phyloP scores from a whole-genome alignment of 2,888 invertebrate species.

The Drepanosiphum platanoidis region DNA sequence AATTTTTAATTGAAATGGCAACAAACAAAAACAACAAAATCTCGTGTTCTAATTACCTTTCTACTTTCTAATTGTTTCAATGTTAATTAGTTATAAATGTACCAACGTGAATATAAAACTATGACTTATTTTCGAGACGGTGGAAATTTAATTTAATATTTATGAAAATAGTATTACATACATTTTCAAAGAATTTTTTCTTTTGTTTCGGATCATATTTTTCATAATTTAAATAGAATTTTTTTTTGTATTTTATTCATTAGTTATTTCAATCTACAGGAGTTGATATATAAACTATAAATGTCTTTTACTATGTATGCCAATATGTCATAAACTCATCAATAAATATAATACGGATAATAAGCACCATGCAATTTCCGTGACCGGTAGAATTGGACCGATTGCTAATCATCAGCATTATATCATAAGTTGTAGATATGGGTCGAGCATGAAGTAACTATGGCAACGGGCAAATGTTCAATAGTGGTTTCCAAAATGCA shows the following conservation, averaged over 20 bases:
- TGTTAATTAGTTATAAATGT: background rate
- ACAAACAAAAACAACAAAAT: background rate
- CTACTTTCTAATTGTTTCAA: background rate
- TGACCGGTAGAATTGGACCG: background rate
- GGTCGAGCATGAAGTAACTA: slow-evolving; percentile 36
- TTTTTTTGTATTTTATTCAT: background rate
- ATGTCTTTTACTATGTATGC: background rate
- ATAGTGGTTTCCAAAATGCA: slow-evolving; percentile 30
- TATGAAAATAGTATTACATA: background rate
- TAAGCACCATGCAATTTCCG: background rate
- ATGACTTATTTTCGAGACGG: background rate
- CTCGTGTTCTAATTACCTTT: slow-evolving; percentile 4
- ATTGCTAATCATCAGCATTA: slow-evolving; percentile 18
- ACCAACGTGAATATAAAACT: background rate
- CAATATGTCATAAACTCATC: background rate
- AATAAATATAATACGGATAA: background rate
- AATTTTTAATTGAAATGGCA: background rate
- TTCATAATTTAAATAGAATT: background rate
- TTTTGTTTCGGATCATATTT: background rate
- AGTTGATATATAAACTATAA: background rate
- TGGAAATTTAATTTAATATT: background rate
- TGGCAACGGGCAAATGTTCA: slow-evolving; percentile 48
- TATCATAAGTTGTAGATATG: background rate
- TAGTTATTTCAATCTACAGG: background rate
- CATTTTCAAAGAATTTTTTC: background rate